Evolutionary conservation across 2,113 vertebrate genomes (phyloP), one percentile per base, ranked within the genome.

Genomic region (Girardinichthys multiradiatus): DNA sequence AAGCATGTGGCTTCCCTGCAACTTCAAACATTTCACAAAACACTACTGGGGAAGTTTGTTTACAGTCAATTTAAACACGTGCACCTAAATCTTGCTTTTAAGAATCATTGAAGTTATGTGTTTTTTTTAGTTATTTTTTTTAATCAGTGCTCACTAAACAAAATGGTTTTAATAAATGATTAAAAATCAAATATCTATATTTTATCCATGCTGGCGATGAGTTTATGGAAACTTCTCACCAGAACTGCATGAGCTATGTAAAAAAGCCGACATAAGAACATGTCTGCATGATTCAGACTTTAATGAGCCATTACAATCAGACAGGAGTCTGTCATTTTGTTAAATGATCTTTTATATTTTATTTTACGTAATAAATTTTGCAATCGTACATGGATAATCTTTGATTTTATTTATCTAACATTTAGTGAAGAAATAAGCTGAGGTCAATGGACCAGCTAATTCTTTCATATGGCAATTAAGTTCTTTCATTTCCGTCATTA

Each of bases 401-500:
- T 28, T 70, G 48, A 71, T 83, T 81, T 33, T 66, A 66, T 81
- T 79, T 28, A 57, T 61, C 70, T 58, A 54, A 70, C 62, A 77
- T 75, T 74, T 28, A 42, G 8, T 45, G 58, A 54, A 68, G 27
- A 59, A 73, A 64, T 64, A 76, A 80, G 14, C 13, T 26, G 35
- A 75, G 74, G 75, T 84, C 83, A 76, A 1, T 0, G 24, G 15
- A 54, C 69, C 31, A 11, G 77, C 60, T 91, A 76, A 91, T 92
- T 80, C 39, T 83, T 91, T 82, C 68, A 0, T 7, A 29, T 17
- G 45, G 51, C 42, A 67, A 90, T 83, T 48, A 39, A 60, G 66
- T 88, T 84, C 77, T 27, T 68, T 15, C 64, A 73, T 79, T 90
- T 91, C 88, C 79, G 37, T 72, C 77, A 51, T 82, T 68, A 84